These are phyloP conservation scores for Drosophila rubida DNA, from an alignment of 2,888 invertebrate genomes.

Conservation along the genomic window DNA sequence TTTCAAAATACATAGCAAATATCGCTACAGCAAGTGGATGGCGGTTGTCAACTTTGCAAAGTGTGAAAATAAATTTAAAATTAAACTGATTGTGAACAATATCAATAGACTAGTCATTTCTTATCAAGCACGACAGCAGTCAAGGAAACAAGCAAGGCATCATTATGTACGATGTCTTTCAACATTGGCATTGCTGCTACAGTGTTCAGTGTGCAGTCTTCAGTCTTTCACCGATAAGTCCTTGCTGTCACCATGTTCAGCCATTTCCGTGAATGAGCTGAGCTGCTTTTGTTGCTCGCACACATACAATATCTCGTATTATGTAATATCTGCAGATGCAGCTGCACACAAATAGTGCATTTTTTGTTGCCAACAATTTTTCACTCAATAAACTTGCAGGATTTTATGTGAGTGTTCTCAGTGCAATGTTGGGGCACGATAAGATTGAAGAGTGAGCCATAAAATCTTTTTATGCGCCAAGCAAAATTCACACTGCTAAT, in stretches of 20 bases:
- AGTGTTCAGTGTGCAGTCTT: neutral
- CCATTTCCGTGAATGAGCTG: conserved; percentile 1
- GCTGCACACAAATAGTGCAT: conserved; percentile 43
- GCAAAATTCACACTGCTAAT: conserved; percentile 52
- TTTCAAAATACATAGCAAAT: conserved; percentile 2
- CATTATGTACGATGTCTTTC: conserved; percentile 7
- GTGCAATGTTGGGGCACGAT: conserved; percentile 10
- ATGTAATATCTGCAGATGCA: conserved; percentile 23
- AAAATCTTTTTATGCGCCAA: conserved; percentile 59
- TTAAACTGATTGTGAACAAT: conserved; percentile 2
- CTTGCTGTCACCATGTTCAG: conserved; percentile 4
- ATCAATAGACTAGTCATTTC: neutral
- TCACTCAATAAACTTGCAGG: conserved; percentile 56
- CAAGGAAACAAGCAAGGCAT: neutral
- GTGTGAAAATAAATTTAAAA: neutral
- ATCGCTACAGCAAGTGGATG: neutral
- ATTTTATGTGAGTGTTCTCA: conserved; percentile 43
- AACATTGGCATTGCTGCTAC: neutral
- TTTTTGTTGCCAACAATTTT: conserved; percentile 55
- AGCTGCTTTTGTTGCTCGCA: neutral
- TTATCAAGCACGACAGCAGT: neutral
- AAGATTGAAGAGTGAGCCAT: conserved; percentile 44
- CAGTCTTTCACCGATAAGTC: neutral
- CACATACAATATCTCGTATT: neutral
- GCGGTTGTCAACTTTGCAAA: neutral